A percentile compares a stretch with the other conserved stretches of the same genome.
These are phyloP conservation scores for Leptobrachium leishanense DNA, from an alignment of 2,113 vertebrate genomes.

Conservation along the genomic window DNA sequence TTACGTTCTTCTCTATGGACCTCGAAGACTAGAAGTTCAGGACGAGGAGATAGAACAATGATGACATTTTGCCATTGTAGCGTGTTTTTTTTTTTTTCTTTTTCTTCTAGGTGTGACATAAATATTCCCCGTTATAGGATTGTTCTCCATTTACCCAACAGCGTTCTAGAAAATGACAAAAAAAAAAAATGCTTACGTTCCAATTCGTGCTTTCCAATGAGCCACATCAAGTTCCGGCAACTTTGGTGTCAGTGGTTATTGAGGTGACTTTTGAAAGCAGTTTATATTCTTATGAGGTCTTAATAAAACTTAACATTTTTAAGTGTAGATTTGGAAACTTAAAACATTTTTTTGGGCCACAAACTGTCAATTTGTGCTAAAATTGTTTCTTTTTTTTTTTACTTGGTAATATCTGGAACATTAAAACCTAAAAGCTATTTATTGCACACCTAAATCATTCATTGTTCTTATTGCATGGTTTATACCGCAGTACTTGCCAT, in stretches of 20 bases:
- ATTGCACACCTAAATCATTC: conserved; percentile 69
- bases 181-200: conserved; percentile 54
- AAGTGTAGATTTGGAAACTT: conserved; percentile 13
- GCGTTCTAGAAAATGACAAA: conserved; percentile 54
- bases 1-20: conserved; percentile 95
- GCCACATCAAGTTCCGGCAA: neutral
- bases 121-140: conserved; percentile 75
- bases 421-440: conserved; percentile 60
- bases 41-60: conserved; percentile 76
- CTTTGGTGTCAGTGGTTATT: neutral
- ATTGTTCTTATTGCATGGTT: conserved; percentile 77
- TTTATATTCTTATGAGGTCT: conserved; percentile 12
- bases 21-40: conserved; percentile 84
- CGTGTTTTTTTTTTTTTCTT: conserved; percentile 13
- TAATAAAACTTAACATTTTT: conserved; percentile 19
- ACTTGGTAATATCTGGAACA: conserved; percentile 44
- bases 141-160: conserved; percentile 15
- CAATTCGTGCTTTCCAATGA: conserved; percentile 47
- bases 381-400: conserved; percentile 16
- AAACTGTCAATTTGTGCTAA: conserved; percentile 17
- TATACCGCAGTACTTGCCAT: conserved; percentile 62
- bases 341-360: conserved; percentile 15
- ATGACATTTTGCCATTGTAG: conserved; percentile 77
- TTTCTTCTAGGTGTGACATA: conserved; percentile 88
- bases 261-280: neutral